Percentiles rank a stretch among this genome's conserved stretches.
Evolutionary conservation across 2,113 vertebrate genomes (phyloP).

Genomic region (Rhea americana): DNA sequence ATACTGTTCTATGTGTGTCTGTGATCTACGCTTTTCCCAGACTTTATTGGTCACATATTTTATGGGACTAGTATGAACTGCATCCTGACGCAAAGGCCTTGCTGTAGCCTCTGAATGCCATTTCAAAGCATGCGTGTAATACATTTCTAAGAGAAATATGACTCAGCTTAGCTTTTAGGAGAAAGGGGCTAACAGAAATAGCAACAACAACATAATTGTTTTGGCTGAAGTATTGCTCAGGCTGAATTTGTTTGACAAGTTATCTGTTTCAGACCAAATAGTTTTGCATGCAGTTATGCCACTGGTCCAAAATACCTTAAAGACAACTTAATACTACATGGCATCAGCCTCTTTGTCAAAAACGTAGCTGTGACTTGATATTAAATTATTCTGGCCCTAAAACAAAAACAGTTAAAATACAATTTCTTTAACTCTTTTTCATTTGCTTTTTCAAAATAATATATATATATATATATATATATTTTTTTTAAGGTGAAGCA

Average conservation of each 20-base stretch:
- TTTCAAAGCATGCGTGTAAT: neutral
- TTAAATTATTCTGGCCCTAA: neutral
- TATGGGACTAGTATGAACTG: neutral
- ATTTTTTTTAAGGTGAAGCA: constrained; percentile 78
- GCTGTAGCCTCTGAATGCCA: neutral
- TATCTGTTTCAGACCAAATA: neutral
- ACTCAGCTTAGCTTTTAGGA: neutral
- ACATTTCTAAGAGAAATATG: neutral
- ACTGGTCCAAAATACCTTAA: neutral
- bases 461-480: too few relatives aligned
- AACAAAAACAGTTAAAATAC: neutral
- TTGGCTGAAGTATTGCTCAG: neutral
- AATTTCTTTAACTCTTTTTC: neutral
- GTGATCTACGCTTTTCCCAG: neutral
- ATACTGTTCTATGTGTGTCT: neutral
- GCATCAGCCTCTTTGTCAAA: neutral
- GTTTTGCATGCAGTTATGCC: neutral
- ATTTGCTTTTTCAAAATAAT: neutral
- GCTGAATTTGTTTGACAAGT: neutral
- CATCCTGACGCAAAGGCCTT: neutral
- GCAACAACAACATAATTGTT: neutral
- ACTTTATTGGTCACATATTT: neutral
- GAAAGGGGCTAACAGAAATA: neutral
- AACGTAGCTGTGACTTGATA: neutral
- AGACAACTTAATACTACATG: neutral